A percentile compares a stretch with the other conserved stretches of the same genome.
These are phyloP conservation scores for Anarsia innoxiella DNA, from an alignment of 2,888 invertebrate genomes.

Conservation along the genomic window DNA sequence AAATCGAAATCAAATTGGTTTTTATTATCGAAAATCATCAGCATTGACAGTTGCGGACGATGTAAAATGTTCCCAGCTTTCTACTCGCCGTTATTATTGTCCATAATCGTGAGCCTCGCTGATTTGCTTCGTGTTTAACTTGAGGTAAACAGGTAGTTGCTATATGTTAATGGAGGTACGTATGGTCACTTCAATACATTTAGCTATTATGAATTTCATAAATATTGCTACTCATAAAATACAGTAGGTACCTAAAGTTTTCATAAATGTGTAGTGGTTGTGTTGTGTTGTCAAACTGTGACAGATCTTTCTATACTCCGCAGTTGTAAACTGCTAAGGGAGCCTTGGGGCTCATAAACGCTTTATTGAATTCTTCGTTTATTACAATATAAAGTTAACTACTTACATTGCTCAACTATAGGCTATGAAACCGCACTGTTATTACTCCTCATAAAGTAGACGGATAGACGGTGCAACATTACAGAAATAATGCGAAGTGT, in stretches of 20 bases:
- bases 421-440: slow-evolving; percentile 15
- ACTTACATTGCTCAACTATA: slow-evolving; percentile 12
- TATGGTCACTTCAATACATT: slow-evolving; percentile 1
- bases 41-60: slow-evolving; percentile 21
- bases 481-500: slow-evolving; percentile 2
- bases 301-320: no score
- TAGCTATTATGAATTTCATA: slow-evolving; percentile 9
- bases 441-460: slow-evolving; percentile 12
- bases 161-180: slow-evolving; percentile 4
- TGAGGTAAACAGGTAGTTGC: slow-evolving; percentile 6
- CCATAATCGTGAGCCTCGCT: slow-evolving; percentile 21
- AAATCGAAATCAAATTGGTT: slow-evolving; percentile 27
- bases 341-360: neutral
- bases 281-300: no score
- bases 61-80: slow-evolving; percentile 29
- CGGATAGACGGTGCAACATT: slow-evolving; percentile 2
- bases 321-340: no score
- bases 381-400: slow-evolving; percentile 13
- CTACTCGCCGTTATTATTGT: slow-evolving; percentile 28
- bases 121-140: slow-evolving; percentile 10
- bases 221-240: slow-evolving; percentile 4
- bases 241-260: neutral
- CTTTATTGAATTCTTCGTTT: slow-evolving; percentile 12
- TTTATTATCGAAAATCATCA: slow-evolving; percentile 26
- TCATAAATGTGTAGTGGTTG: no score